Evolutionary conservation across 2,888 invertebrate species (phyloP).

Genomic region (Sipha maydis): DNA sequence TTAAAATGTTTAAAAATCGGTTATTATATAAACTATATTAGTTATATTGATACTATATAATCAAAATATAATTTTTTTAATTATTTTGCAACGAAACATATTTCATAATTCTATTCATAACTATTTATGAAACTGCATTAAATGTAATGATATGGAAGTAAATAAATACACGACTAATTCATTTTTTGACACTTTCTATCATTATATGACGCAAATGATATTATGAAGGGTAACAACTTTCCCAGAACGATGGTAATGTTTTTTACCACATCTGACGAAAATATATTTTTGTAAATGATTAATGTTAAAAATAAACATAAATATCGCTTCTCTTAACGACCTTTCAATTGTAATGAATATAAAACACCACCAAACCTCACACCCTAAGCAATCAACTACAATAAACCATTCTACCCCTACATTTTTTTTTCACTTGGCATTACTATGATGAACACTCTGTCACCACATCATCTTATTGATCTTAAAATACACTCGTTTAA

Average conservation of each 20-base stretch:
- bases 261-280: slow-evolving; percentile 35
- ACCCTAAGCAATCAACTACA: slow-evolving; percentile 49
- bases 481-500: slow-evolving; percentile 42
- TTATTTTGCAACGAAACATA: too few species aligned
- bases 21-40: too few species aligned
- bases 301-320: slow-evolving; percentile 41
- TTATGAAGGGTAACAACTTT: not conserved
- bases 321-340: slow-evolving; percentile 49
- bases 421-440: slow-evolving; percentile 35
- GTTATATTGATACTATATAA: too few species aligned
- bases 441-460: slow-evolving; percentile 40
- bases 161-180: not conserved
- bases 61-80: too few species aligned
- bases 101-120: too few species aligned
- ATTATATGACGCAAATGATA: not conserved
- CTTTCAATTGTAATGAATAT: slow-evolving; percentile 57
- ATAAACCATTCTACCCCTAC: slow-evolving; percentile 34
- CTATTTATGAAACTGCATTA: too few species aligned
- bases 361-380: slow-evolving; percentile 38
- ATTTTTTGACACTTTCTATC: not conserved
- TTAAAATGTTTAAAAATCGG: too few species aligned
- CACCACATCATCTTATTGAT: slow-evolving; percentile 50
- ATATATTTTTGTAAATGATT: slow-evolving; percentile 46
- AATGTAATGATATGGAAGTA: too few species aligned
- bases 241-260: not conserved